These are phyloP conservation scores for Ianthella basta DNA, from an alignment of 37 sponge, comb jelly and placozoan genomes.

Conservation along the genomic window DNA sequence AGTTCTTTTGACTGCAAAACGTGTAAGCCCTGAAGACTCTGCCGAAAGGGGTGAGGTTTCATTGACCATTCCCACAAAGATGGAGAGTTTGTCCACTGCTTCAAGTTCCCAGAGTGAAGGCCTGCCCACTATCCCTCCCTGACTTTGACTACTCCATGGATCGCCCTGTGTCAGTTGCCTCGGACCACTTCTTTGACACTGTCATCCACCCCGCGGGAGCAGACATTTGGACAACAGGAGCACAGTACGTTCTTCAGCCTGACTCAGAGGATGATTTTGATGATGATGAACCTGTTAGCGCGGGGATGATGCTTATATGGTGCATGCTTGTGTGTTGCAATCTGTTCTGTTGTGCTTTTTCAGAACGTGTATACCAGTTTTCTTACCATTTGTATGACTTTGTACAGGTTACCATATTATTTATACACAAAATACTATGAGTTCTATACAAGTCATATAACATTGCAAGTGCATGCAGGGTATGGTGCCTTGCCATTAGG, in stretches of 20 bases:
- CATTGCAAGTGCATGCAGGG: too few relatives aligned
- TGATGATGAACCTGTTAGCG: conserved; percentile 17
- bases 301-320: not conserved
- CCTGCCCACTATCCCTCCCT: too few relatives aligned
- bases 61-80: not conserved
- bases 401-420: too few relatives aligned
- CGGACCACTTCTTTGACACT: not conserved
- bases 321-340: too few relatives aligned
- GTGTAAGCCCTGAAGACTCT: not conserved
- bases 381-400: too few relatives aligned
- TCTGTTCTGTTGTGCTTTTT: too few relatives aligned
- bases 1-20: too few relatives aligned
- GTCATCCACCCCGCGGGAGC: not conserved
- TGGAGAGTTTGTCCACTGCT: not conserved
- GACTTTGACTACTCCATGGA: not conserved
- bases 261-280: conserved; percentile 8
- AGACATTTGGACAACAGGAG: not conserved
- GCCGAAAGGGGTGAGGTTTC: not conserved
- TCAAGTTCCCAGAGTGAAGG: too few relatives aligned
- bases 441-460: too few relatives aligned
- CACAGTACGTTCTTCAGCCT: not conserved
- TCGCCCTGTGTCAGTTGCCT: conserved; percentile 28
- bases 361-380: too few relatives aligned
- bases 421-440: too few relatives aligned
- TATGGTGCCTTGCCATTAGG: too few relatives aligned